These are phyloP conservation scores for Chrysemys picta DNA, from an alignment of 2,113 vertebrate genomes.

Conservation along the genomic window DNA sequence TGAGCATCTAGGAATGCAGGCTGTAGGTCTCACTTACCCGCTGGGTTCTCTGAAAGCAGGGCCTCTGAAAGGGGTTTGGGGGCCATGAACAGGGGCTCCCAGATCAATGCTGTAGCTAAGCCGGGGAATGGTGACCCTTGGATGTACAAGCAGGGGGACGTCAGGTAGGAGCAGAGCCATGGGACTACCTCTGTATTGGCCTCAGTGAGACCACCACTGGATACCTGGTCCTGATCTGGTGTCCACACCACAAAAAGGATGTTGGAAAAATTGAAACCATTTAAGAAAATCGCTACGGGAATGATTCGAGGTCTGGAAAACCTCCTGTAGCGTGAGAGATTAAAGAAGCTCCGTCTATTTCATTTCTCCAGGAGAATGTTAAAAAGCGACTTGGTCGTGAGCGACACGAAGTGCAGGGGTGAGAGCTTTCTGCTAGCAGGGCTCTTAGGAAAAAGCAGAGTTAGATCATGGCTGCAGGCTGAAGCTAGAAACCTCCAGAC, in stretches of 20 bases:
- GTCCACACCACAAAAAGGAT: neutral
- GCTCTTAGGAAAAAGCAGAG: neutral
- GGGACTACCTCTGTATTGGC: no score
- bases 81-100: rapidly evolving
- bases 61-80: neutral
- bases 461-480: rapidly evolving
- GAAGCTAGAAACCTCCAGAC: no score
- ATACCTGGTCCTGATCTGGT: no score
- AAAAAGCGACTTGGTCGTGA: rapidly evolving
- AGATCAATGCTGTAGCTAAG: neutral
- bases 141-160: no score
- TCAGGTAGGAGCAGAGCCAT: no score
- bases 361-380: rapidly evolving
- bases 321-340: neutral
- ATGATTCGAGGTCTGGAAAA: no score
- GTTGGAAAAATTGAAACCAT: neutral
- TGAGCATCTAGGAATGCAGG: neutral
- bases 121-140: neutral
- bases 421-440: neutral
- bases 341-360: neutral
- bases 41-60: rapidly evolving
- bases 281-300: no score
- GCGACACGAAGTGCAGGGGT: neutral
- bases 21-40: rapidly evolving
- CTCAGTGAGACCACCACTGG: no score